Percentiles rank a stretch among this genome's conserved stretches.
phyloP scores from a whole-genome alignment of 2,113 vertebrate genomes.

The Pluvialis apricaria region DNA sequence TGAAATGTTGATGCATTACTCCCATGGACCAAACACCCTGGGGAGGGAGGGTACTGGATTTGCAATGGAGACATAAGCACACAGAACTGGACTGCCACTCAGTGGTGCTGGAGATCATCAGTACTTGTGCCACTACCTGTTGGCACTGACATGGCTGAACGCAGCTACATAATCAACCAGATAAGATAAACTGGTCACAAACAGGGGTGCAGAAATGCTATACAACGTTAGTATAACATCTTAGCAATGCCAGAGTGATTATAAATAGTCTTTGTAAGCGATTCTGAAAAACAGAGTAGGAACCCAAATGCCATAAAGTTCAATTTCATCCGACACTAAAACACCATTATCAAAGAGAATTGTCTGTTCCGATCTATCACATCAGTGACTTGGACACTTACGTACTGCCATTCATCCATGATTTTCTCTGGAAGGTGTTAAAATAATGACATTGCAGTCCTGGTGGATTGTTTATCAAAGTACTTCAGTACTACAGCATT shows the following conservation, averaged over 20 bases:
- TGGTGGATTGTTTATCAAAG: constrained; percentile 42
- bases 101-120: neutral
- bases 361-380: neutral
- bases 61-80: neutral
- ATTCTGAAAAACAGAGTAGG: neutral
- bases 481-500: constrained; percentile 18
- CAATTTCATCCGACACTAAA: neutral
- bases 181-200: neutral
- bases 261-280: neutral
- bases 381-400: neutral
- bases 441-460: constrained; percentile 33
- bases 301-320: neutral
- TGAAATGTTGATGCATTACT: neutral
- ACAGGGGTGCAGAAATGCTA: neutral
- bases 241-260: neutral
- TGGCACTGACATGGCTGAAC: neutral
- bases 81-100: neutral
- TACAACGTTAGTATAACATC: neutral
- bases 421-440: neutral
- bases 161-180: neutral
- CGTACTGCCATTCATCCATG: neutral
- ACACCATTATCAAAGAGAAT: neutral
- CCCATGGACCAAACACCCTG: neutral
- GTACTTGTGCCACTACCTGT: neutral
- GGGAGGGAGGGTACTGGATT: neutral